Evolutionary conservation across 2,113 vertebrate genomes (phyloP), one percentile per base, ranked within the genome.

Genomic region (Cyphomyrus discorhynchus): DNA sequence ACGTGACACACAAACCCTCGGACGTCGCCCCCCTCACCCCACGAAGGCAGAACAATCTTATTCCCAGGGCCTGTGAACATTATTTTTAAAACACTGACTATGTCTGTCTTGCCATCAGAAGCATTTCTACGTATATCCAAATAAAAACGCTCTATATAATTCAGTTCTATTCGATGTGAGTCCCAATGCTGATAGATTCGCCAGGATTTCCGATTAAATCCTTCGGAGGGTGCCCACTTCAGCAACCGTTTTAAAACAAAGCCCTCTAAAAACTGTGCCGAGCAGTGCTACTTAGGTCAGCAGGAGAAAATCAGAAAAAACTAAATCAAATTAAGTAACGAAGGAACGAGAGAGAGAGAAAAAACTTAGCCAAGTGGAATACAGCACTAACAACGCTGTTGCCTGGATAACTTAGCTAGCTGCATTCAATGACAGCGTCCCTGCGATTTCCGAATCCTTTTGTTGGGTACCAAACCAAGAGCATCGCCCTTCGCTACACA

Each of bases 381-480:
- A 80, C 35, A 77, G 70, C 70, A 35, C 2, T 35, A 80, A 35
- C 10, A 27, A 42, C 35, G 74, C 74, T 35, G 70, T 15, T 39
- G 70, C 35, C 35, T 39, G 31, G 35, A 42, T 42, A 17, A 52
- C 74, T 1, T 7, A 39, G 46, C 45, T 52, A 27, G 56, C 31
- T 27, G 56, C 56, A 42, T 80, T 80, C 74, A 66, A 88, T 80
- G 74, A 80, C 56, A 88, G 58, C n/a, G 56, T 62, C 47, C 49
- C 88, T 35, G 15, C 17, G 21, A 27, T 31, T 17, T 42, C 21
- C 13, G 6, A 42, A 11, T 52, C 74, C 74, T 74, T 89, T 89
- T 89, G 88, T 89, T 89, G 47, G 88, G 88, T n/a, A n/a, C 35
- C 74, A 80, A 80, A 80, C 74, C 74, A 39, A 80, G 35, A 80